Evolutionary conservation across 2,888 invertebrate genomes (phyloP), one percentile per base, ranked within the genome.

Genomic region (Macrosiphum euphorbiae): DNA sequence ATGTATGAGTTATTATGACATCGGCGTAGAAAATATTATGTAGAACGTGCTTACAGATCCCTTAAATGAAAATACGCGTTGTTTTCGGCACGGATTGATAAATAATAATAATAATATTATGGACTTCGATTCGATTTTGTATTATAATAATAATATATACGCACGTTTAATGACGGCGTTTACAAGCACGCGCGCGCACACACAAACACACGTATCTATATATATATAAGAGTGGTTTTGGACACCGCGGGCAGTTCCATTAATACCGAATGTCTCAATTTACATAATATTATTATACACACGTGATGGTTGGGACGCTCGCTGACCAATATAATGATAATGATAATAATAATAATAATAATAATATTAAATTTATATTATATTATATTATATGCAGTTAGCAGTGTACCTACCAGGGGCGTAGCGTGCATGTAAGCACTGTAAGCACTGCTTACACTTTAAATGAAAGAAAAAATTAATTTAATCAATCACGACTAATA

Each of bases 221-320:
- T 41, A 41, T 11, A 28, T 47, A n/a, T 16, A 16, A 78, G 90
- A 90, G 90, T 41, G 13, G 91, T 55, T 41, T 35, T 55, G 55
- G 92, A 78, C 20, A 78, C 92, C 78, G 84, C 88, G 52, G 92
- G 92, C 92, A 92, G 52, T 92, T 41, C 67, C 52, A 52, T 87
- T n/a, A 61, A 50, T 61, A 58, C 47, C 92, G 88, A 92, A 92
- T 55, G 88, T 92, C 92, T 92, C 88, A 88, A 92, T 92, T 92
- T 92, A 92, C 88, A 92, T 88, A 92, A 26, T 55, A 58, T 41
- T 24, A 89, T 44, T 86, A 47, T 28, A 86, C 86, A 10, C 3
- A 88, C 35, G 26, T 26, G 44, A 47, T n/a, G 13, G 28, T 28
- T 28, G 7, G 44, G 86, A n/a, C 28, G 86, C 86, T 47, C 86